phyloP scores from a whole-genome alignment of 2,797 vertebrate species.

The Kryptopterus vitreolus region DNA sequence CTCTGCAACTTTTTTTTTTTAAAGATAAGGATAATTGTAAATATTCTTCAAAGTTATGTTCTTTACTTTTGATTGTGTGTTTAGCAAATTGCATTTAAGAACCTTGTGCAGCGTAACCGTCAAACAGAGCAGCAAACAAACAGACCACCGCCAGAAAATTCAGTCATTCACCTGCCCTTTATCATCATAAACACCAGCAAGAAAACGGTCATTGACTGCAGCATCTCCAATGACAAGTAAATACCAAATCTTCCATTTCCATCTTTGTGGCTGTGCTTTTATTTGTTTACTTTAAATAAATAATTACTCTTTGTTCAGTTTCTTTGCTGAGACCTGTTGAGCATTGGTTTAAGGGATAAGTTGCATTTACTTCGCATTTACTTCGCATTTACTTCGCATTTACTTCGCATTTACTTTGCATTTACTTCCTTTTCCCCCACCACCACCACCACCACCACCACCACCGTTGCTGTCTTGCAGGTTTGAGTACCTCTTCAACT shows the following conservation, averaged over 20 bases:
- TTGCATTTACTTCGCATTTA: neutral
- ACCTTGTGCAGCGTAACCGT: conserved; percentile 94
- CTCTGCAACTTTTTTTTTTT: neutral
- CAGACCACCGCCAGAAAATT: conserved; percentile 90
- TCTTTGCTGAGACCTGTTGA: neutral
- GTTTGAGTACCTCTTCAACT: conserved; percentile 99
- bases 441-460: too few species aligned
- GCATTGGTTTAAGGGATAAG: neutral
- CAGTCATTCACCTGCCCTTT: conserved; percentile 96
- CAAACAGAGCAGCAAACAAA: conserved; percentile 90
- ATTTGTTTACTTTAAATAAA: neutral
- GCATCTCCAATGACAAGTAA: conserved; percentile 99
- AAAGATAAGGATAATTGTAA: neutral
- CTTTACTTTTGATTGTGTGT: conserved; percentile 44
- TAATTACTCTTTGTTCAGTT: neutral
- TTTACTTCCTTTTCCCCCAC: too few species aligned
- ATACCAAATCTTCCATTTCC: conserved; percentile 48
- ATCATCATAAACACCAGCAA: conserved; percentile 99
- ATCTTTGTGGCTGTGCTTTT: neutral
- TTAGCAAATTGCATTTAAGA: conserved; percentile 99
- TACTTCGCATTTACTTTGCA: too few species aligned
- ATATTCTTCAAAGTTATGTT: neutral
- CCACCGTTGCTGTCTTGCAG: conserved; percentile 64
- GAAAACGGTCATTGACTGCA: conserved; percentile 99
- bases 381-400: neutral